Conservation (phyloP, 2,113 vertebrate species). For the Anhinga anhinga region DNA sequence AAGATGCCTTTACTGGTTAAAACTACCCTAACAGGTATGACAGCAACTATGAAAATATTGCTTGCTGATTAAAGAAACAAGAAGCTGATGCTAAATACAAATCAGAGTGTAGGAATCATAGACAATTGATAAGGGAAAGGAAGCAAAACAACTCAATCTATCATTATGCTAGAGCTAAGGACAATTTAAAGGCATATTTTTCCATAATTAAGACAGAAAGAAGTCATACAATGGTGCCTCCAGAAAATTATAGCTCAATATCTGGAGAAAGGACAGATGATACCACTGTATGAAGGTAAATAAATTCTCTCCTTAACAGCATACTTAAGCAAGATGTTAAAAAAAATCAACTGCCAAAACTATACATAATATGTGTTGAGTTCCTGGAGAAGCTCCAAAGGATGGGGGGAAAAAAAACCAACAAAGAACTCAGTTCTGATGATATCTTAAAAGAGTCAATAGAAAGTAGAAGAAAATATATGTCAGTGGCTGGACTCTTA, state of each 20-base stretch:
- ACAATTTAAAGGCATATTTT: background rate
- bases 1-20: background rate
- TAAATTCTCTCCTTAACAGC: background rate
- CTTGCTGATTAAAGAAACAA: constrained; percentile 6
- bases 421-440: background rate
- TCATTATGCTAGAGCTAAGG: background rate
- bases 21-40: background rate
- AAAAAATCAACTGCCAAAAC: background rate
- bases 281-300: background rate
- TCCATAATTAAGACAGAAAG: background rate
- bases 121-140: background rate
- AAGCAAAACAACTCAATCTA: background rate
- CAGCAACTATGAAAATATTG: background rate
- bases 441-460: background rate
- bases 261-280: background rate
- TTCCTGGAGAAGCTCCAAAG: background rate
- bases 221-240: background rate
- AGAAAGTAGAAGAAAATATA: background rate
- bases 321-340: background rate
- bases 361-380: background rate
- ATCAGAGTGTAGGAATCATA: background rate
- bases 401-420: fast-evolving
- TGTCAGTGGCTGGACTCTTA: background rate
- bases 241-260: background rate
- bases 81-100: background rate